phyloP scores from a whole-genome alignment of 2,888 invertebrate species.

The Ectemnius lituratus region DNA sequence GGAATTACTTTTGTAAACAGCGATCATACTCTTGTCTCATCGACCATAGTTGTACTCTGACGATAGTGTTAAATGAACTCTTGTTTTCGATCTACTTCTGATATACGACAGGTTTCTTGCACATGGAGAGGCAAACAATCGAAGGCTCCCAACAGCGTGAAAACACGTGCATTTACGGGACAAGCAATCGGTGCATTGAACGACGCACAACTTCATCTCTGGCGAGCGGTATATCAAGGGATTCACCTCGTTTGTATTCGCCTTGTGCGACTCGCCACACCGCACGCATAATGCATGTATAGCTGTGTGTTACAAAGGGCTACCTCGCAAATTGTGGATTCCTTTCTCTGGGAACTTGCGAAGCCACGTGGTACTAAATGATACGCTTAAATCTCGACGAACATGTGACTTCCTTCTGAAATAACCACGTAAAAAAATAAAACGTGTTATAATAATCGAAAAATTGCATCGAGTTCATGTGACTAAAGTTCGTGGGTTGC shows the following conservation, averaged over 20 bases:
- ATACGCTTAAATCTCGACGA: slow-evolving; percentile 8
- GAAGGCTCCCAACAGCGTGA: not conserved
- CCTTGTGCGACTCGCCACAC: slow-evolving; percentile 40
- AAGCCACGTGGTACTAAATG: too few relatives aligned
- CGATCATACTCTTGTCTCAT: not conserved
- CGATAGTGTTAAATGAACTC: too few relatives aligned
- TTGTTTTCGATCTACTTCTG: too few relatives aligned
- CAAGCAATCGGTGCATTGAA: slow-evolving; percentile 14
- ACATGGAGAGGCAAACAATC: not conserved
- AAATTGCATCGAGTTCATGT: too few relatives aligned
- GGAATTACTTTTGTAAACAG: not conserved
- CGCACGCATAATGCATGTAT: slow-evolving; percentile 44
- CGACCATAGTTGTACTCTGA: too few relatives aligned
- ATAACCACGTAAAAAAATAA: too few relatives aligned
- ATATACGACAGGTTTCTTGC: not conserved
- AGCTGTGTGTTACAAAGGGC: slow-evolving; percentile 38
- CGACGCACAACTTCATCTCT: slow-evolving; percentile 40
- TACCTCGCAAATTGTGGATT: slow-evolving; percentile 53
- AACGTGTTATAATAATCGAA: too few relatives aligned
- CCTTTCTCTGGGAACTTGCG: slow-evolving; percentile 40
- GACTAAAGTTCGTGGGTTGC: not conserved
- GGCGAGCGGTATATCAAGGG: slow-evolving; percentile 12
- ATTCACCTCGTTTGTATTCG: slow-evolving; percentile 52
- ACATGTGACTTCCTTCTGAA: slow-evolving; percentile 33
- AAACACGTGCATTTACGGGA: not conserved